Evolutionary conservation across 2,113 vertebrate genomes (phyloP).

Genomic region (Pterocles orientalis): DNA sequence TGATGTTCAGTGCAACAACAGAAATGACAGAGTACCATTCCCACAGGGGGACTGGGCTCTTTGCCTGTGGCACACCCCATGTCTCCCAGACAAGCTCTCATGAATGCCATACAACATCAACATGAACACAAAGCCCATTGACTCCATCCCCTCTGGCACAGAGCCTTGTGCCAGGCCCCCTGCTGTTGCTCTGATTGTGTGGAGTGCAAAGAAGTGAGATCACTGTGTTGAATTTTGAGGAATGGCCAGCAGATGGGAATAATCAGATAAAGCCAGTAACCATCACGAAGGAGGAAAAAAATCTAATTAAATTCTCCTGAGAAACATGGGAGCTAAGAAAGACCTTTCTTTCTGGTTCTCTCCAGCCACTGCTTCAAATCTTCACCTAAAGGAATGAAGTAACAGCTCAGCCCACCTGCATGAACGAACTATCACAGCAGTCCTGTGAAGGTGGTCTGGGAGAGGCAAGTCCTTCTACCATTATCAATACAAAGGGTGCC

Average conservation of each 20-base stretch:
- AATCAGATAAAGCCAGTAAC: constrained; percentile 58
- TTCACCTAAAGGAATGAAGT: not conserved
- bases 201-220: constrained; percentile 48
- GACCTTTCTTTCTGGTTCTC: not conserved
- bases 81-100: not conserved
- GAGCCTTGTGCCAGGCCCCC: constrained; percentile 34
- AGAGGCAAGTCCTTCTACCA: not conserved
- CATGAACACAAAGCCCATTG: not conserved
- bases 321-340: not conserved
- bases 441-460: not conserved
- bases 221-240: constrained; percentile 33
- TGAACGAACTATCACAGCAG: not conserved
- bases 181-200: not conserved
- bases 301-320: constrained; percentile 34
- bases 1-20: not conserved
- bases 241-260: constrained; percentile 67
- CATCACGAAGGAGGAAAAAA: not conserved
- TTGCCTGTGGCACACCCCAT: not conserved
- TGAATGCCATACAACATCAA: not conserved
- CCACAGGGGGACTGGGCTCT: not conserved
- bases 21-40: not conserved
- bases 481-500: not conserved
- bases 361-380: not conserved
- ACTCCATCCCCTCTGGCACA: constrained; percentile 36
- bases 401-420: not conserved